These are phyloP conservation scores for Onychorhynchus coronatus DNA, from an alignment of 2,113 vertebrate species.

Conservation along the genomic window DNA sequence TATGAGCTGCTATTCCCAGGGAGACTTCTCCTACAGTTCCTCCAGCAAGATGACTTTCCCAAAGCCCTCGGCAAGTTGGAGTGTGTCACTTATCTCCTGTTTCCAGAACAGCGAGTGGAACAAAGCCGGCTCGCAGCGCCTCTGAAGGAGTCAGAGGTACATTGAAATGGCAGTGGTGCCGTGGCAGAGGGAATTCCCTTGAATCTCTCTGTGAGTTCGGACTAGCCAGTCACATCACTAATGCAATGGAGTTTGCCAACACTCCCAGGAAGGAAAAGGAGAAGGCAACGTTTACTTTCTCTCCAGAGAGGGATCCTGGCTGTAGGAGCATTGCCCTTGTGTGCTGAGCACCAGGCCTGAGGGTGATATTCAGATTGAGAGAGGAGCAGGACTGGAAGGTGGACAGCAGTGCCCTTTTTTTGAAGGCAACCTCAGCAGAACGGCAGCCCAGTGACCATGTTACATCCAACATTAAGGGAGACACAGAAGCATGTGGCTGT, in stretches of 20 bases:
- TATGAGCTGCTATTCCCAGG: slow-evolving; percentile 50
- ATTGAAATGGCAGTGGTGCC: neutral
- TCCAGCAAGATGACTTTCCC: slow-evolving; percentile 52
- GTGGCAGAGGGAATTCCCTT: neutral
- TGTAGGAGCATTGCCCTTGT: accelerated
- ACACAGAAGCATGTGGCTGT: neutral
- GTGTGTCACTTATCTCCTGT: neutral
- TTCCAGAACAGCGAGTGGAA: neutral
- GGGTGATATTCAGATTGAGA: neutral
- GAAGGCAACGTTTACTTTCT: neutral
- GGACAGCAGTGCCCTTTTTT: neutral
- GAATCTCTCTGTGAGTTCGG: neutral
- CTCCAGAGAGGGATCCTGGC: neutral
- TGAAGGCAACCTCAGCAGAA: neutral
- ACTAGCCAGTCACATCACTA: neutral
- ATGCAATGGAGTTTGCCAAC: neutral
- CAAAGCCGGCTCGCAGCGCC: neutral
- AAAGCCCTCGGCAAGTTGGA: slow-evolving; percentile 36
- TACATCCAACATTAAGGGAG: neutral
- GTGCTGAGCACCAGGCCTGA: neutral
- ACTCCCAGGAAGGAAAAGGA: neutral
- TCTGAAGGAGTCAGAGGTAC: neutral
- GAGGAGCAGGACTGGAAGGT: neutral
- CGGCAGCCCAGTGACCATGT: neutral
- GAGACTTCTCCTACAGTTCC: slow-evolving; percentile 15